Percentiles rank a stretch among this genome's conserved stretches.
Conservation (phyloP, 35 echinoderm and acorn worm species). For the Eucidaris tribuloides region DNA sequence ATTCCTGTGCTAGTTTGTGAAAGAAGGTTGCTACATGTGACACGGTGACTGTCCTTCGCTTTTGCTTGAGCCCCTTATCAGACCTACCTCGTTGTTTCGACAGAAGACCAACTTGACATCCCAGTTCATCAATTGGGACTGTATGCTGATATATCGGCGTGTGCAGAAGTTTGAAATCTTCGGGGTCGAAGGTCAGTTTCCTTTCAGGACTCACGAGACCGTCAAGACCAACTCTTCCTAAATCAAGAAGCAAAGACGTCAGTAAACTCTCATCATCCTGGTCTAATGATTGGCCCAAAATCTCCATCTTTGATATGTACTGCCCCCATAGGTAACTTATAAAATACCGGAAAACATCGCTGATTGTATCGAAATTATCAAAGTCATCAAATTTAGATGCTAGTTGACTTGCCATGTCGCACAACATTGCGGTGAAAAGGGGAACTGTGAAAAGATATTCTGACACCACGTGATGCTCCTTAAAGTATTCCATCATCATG, state of each 20-base stretch:
- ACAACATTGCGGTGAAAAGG: background rate
- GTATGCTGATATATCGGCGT: background rate
- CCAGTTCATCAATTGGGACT: background rate
- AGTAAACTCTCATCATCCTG: background rate
- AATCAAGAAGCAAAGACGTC: background rate
- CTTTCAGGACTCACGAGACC: background rate
- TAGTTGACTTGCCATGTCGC: background rate
- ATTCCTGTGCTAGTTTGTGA: background rate
- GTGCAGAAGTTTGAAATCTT: background rate
- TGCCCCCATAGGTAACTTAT: slow-evolving; percentile 14
- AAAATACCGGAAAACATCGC: slow-evolving; percentile 4
- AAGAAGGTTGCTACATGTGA: background rate
- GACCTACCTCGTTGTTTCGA: background rate
- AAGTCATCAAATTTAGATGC: background rate
- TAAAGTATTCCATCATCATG: background rate
- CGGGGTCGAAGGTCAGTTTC: background rate
- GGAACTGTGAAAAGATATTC: background rate
- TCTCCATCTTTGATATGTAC: background rate
- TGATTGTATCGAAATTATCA: slow-evolving; percentile 5
- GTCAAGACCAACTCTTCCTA: slow-evolving; percentile 6
- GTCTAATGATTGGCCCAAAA: background rate
- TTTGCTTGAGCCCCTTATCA: background rate
- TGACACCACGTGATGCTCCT: background rate
- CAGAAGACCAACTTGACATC: background rate
- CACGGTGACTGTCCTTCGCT: background rate